Evolutionary conservation across 2,888 invertebrate genomes (phyloP).

Genomic region (Vanessa cardui): DNA sequence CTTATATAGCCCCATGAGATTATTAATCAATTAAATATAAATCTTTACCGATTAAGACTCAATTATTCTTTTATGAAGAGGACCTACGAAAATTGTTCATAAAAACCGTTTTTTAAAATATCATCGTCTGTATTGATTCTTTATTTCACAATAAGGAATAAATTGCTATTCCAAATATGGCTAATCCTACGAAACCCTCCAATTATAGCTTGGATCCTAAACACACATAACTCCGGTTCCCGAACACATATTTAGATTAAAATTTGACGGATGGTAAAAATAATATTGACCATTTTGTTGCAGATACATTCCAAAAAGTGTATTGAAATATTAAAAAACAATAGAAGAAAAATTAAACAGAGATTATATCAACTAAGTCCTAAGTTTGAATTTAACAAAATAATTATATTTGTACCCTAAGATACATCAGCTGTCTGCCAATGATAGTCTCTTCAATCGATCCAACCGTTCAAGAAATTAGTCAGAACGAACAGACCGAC

Average conservation of each 20-base stretch:
- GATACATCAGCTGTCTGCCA: no score
- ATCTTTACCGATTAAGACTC: no score
- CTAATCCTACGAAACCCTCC: slow-evolving; percentile 37
- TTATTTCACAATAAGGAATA: slow-evolving; percentile 13
- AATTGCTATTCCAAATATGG: slow-evolving; percentile 37
- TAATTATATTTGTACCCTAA: no score
- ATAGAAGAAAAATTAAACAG: background rate
- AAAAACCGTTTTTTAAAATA: background rate
- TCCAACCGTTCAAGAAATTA: no score
- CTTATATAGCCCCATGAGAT: no score
- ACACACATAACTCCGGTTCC: slow-evolving; percentile 29
- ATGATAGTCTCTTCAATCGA: no score
- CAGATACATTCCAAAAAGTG: background rate
- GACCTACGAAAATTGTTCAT: no score
- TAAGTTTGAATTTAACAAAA: no score
- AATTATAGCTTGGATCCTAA: slow-evolving; percentile 40
- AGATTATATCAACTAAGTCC: no score
- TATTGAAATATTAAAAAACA: background rate
- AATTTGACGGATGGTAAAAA: slow-evolving; percentile 40
- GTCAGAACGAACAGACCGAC: no score
- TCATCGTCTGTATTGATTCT: background rate
- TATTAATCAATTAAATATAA: no score
- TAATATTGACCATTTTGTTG: slow-evolving; percentile 29
- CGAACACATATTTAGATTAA: slow-evolving; percentile 37
- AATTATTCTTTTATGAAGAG: no score